phyloP scores from a whole-genome alignment of 2,797 vertebrate genomes.

The Anguilla obscura region DNA sequence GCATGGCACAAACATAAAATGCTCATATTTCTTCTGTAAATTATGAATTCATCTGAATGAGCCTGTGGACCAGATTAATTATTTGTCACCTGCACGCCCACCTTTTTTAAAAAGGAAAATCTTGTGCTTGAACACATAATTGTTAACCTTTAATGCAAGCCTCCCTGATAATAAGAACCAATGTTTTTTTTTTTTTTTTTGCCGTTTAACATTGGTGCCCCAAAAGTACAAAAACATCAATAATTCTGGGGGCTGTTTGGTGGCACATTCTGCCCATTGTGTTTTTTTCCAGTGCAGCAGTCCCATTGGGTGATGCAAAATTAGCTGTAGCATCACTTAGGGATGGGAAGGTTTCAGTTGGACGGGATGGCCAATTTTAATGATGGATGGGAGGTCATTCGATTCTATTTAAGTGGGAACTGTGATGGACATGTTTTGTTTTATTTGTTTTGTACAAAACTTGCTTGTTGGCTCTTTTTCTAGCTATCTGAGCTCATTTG shows the following conservation, averaged over 20 bases:
- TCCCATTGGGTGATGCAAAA: too few relatives aligned
- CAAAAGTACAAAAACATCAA: too few relatives aligned
- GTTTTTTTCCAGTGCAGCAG: too few relatives aligned
- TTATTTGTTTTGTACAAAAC: neutral
- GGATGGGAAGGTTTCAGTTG: too few relatives aligned
- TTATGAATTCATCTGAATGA: neutral
- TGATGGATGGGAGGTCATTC: neutral
- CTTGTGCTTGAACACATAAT: neutral
- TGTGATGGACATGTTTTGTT: neutral
- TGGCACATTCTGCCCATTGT: too few relatives aligned
- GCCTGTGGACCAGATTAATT: neutral
- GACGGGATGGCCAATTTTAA: too few relatives aligned
- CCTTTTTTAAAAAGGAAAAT: neutral
- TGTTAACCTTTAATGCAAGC: neutral
- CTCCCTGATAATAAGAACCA: neutral
- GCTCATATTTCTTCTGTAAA: too few relatives aligned
- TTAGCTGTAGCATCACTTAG: too few relatives aligned
- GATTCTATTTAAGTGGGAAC: neutral
- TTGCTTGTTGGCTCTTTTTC: neutral
- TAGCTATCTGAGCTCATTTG: neutral
- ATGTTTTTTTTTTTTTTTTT: neutral
- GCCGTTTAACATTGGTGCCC: too few relatives aligned
- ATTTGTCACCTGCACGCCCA: neutral
- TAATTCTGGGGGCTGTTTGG: too few relatives aligned
- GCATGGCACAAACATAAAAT: neutral